These are phyloP conservation scores for Ceyx cyanopectus DNA, from an alignment of 2,113 vertebrate species.

Conservation along the genomic window DNA sequence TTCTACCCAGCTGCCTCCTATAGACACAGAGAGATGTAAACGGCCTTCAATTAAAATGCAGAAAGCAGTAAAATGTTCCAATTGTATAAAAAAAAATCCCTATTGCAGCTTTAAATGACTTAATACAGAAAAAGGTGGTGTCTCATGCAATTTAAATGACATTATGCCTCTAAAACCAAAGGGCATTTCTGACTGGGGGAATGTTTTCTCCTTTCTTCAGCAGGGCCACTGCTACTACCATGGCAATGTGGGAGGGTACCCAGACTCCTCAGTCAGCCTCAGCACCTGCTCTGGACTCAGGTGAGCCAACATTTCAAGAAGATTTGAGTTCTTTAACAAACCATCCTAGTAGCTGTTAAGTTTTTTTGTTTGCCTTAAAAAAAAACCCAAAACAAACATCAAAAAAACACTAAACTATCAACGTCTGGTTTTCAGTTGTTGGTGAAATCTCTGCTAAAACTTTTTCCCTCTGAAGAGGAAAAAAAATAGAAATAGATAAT, in stretches of 20 bases:
- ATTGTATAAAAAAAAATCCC: not conserved
- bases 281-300: constrained; percentile 79
- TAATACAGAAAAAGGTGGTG: not conserved
- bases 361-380: not conserved
- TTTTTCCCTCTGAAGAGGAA: not conserved
- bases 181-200: not conserved
- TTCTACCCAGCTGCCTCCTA: not conserved
- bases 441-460: not conserved
- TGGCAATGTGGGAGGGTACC: constrained; percentile 62
- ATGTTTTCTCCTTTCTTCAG: not conserved
- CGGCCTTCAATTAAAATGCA: not conserved
- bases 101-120: not conserved
- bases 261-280: constrained; percentile 70
- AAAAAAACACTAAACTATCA: too few species aligned
- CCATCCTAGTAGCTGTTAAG: accelerated
- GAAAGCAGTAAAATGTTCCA: not conserved
- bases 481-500: not conserved
- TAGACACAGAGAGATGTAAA: not conserved
- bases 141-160: not conserved
- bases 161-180: not conserved
- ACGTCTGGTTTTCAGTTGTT: not conserved
- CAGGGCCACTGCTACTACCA: constrained; percentile 80
- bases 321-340: not conserved
- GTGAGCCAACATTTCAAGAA: constrained; percentile 17
- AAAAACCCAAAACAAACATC: too few species aligned